These are phyloP conservation scores for Perccottus glenii DNA, from an alignment of 2,113 vertebrate species.

Conservation along the genomic window DNA sequence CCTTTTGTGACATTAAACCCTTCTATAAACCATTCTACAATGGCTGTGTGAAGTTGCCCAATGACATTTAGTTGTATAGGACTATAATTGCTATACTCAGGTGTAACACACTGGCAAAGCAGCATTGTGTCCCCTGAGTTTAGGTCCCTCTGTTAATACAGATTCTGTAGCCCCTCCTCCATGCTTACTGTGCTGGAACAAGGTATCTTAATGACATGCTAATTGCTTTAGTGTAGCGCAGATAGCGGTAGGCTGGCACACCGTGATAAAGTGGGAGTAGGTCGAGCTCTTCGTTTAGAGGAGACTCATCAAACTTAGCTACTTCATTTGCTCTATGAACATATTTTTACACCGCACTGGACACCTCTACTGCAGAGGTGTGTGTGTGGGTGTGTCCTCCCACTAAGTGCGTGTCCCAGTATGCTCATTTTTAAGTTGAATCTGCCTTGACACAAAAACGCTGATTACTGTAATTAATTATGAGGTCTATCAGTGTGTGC, in stretches of 20 bases:
- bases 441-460: constrained; percentile 40
- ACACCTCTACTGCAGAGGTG: constrained; percentile 46
- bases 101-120: constrained; percentile 40
- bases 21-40: no score
- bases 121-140: constrained; percentile 64
- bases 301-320: constrained; percentile 62
- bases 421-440: constrained; percentile 50
- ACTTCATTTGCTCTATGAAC: constrained; percentile 60
- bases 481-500: constrained; percentile 67
- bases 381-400: constrained; percentile 23
- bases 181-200: constrained; percentile 70
- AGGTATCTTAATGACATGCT: constrained; percentile 82
- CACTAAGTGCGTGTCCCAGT: constrained; percentile 27
- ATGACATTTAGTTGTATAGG: not conserved
- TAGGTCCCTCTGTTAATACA: constrained; percentile 33
- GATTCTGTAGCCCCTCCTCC: constrained; percentile 61
- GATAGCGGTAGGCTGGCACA: constrained; percentile 73
- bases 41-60: not conserved
- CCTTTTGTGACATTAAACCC: no score
- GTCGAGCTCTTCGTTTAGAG: constrained; percentile 61
- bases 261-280: constrained; percentile 68
- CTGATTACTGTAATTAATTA: constrained; percentile 78
- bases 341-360: constrained; percentile 56
- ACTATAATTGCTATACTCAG: constrained; percentile 19
- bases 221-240: constrained; percentile 78